These are phyloP conservation scores for Carapus acus DNA, from an alignment of 2,797 vertebrate genomes.

Conservation along the genomic window DNA sequence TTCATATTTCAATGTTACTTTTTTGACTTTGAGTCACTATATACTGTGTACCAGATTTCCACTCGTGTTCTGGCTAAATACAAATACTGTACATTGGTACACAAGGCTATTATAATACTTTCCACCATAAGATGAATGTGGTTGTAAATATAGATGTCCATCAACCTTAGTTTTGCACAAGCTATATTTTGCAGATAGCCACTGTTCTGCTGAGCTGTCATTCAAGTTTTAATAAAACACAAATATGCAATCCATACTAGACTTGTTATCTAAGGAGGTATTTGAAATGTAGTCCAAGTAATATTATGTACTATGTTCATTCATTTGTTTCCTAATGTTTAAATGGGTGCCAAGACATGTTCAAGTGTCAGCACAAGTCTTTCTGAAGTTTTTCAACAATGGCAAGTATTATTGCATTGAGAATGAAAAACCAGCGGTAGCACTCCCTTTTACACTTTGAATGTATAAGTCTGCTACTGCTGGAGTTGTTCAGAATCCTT, in stretches of 20 bases:
- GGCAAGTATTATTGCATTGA: no score
- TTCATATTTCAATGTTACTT: not conserved
- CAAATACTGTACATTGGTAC: conserved; percentile 49
- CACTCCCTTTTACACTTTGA: no score
- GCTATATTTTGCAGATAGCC: conserved; percentile 69
- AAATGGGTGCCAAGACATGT: no score
- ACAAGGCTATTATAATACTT: conserved; percentile 63
- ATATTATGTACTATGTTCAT: no score
- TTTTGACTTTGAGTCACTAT: conserved; percentile 17
- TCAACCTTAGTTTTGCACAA: conserved; percentile 69
- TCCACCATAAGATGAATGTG: conserved; percentile 67
- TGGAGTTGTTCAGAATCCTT: no score
- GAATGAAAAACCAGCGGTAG: no score
- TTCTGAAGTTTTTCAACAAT: no score
- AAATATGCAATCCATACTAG: conserved; percentile 47
- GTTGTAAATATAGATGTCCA: conserved; percentile 61
- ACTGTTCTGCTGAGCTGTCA: conserved; percentile 65
- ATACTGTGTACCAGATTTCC: conserved; percentile 31
- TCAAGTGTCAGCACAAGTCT: no score
- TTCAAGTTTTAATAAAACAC: conserved; percentile 68
- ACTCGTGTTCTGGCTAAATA: conserved; percentile 39
- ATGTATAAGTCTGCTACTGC: no score
- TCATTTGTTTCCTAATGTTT: not conserved
- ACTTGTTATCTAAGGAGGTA: conserved; percentile 23
- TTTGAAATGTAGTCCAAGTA: conserved; percentile 28